Evolutionary conservation across 2,888 invertebrate genomes (phyloP).

Genomic region (Boloria selene): DNA sequence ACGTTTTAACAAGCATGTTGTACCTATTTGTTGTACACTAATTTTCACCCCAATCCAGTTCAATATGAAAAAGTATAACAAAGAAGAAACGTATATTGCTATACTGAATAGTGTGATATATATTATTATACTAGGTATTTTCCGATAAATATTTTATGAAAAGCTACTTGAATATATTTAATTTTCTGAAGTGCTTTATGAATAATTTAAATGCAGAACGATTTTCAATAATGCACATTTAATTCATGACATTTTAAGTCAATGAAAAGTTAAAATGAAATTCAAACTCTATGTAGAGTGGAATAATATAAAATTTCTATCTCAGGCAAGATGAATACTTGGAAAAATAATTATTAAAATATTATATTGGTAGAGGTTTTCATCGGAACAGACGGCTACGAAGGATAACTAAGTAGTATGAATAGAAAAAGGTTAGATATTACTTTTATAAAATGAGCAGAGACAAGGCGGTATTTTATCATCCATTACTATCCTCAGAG

Average conservation of each 20-base stretch:
- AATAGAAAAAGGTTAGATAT: background rate
- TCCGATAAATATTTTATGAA: too few species aligned
- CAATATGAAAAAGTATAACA: too few species aligned
- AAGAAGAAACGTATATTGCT: too few species aligned
- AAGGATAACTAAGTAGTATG: background rate
- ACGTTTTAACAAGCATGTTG: too few species aligned
- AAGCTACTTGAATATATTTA: too few species aligned
- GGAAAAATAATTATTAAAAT: slow-evolving; percentile 15
- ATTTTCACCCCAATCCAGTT: too few species aligned
- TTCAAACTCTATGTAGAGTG: background rate
- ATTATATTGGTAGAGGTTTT: slow-evolving; percentile 2
- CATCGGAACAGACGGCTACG: background rate
- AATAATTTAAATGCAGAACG: background rate
- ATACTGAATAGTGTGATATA: too few species aligned
- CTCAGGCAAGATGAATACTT: background rate
- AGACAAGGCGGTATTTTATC: background rate
- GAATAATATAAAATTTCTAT: slow-evolving; percentile 1
- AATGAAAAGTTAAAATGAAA: slow-evolving; percentile 7
- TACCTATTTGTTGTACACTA: too few species aligned
- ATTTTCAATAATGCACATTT: slow-evolving; percentile 6
- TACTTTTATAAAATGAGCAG: slow-evolving; percentile 3
- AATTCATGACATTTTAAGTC: background rate
- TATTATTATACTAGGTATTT: too few species aligned
- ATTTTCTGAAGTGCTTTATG: background rate
- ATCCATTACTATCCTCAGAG: background rate